Evolutionary conservation across 2,888 invertebrate species (phyloP), one percentile per base, ranked within the genome.

Genomic region (Protula sp.): DNA sequence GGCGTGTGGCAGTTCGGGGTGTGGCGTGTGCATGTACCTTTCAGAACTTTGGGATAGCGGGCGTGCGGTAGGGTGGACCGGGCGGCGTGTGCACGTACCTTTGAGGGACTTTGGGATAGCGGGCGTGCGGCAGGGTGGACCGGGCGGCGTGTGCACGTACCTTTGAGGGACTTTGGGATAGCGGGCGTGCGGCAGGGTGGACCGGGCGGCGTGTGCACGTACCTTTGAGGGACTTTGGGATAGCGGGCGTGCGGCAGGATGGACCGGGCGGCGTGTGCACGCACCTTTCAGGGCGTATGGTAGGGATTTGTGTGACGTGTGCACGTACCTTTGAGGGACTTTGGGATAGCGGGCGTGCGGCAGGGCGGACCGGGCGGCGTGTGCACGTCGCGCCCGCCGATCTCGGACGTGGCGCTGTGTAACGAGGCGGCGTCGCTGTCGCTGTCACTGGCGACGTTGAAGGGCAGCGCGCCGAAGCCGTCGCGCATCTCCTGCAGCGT

Each of bases 401-500:
- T 4, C 5, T 67, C 47, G 3, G 68, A 62, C 28, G 54, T 51
- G 29, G 59, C 45, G 38, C 47, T 67, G 47, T 26, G 64, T 14
- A 26, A 30, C 1, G 70, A 58, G 24, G 69, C 64, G n/a, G 71
- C 74, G 55, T 77, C 78, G 57, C 72, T 75, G 50, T 79, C 79
- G 61, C 74, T 76, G 66, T 79, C 79, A 0, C 75, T 76, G n/a
- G 64, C 67, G 4, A 73, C 65, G 61, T 75, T 72, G 65, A 79
- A 79, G 1, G 79, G 79, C n/a, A 79, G 67, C 45, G 74, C 74
- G 22, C 72, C 71, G 58, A 79, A 79, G 28, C 72, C 76, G 59
- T 79, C 78, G 2, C 75, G 67, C 30, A 78, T 78, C 62, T 79
- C 79, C 55, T 76, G 66, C 3, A 50, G 24, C 14, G 24, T n/a